These are phyloP conservation scores for Lacanobia oleracea DNA, from an alignment of 2,888 invertebrate genomes.

Conservation along the genomic window DNA sequence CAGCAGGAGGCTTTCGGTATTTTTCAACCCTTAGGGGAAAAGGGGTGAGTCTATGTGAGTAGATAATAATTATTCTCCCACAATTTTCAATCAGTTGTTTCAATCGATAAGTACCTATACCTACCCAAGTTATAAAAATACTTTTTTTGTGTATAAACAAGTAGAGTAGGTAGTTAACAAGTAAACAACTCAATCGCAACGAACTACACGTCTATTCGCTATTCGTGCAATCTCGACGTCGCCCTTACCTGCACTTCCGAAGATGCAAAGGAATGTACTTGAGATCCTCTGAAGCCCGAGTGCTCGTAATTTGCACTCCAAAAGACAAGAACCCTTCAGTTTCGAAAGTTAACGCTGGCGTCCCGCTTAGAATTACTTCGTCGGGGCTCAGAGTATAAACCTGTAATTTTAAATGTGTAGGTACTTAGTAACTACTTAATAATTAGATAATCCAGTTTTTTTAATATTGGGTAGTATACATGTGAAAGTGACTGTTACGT, in stretches of 20 bases:
- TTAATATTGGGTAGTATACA: no score
- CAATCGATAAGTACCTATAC: no score
- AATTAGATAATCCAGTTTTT: no score
- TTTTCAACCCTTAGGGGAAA: no score
- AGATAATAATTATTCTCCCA: no score
- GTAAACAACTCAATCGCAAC: slow-evolving; percentile 1
- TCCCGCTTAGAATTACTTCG: slow-evolving; percentile 80
- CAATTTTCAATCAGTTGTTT: no score
- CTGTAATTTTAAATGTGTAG: slow-evolving; percentile 68
- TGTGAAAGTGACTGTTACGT: no score
- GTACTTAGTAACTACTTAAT: no score
- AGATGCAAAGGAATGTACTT: slow-evolving; percentile 72
- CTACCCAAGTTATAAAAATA: no score
- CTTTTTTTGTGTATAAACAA: neutral
- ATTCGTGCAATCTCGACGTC: slow-evolving; percentile 14
- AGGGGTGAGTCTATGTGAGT: no score
- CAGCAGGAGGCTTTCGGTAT: no score
- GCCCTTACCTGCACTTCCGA: slow-evolving; percentile 82
- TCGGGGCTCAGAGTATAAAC: slow-evolving; percentile 84
- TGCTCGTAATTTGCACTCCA: slow-evolving; percentile 82
- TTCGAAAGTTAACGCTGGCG: slow-evolving; percentile 75
- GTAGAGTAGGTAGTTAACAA: neutral
- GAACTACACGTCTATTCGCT: neutral
- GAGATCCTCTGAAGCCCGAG: slow-evolving; percentile 79
- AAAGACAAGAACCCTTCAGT: slow-evolving; percentile 78